Evolutionary conservation across 2,113 vertebrate species (phyloP).

Genomic region (Drymodes brunneopygia): DNA sequence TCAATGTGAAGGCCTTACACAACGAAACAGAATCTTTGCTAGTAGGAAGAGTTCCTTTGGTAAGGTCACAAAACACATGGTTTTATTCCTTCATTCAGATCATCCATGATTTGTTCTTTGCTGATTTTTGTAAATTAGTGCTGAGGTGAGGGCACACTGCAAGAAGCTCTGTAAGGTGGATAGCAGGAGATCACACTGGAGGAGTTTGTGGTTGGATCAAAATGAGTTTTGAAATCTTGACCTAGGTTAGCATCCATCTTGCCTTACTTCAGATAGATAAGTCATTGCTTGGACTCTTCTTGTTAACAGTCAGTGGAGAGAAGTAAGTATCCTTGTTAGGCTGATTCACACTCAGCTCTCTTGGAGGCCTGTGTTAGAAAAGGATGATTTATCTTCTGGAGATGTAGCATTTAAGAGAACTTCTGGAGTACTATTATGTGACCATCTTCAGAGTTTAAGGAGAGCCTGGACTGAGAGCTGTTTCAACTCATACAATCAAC

Average conservation of each 20-base stretch:
- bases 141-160: not conserved
- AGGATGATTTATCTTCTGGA: not conserved
- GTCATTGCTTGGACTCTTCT: not conserved
- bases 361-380: not conserved
- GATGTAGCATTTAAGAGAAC: not conserved
- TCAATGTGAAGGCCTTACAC: conserved; percentile 93
- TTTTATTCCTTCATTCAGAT: not conserved
- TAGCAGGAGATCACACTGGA: not conserved
- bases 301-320: not conserved
- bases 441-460: not conserved
- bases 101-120: not conserved
- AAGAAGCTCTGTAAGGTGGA: not conserved
- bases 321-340: not conserved
- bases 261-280: not conserved
- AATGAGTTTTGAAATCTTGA: not conserved
- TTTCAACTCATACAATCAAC: not conserved
- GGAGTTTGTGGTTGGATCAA: not conserved
- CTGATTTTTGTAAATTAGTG: not conserved
- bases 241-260: not conserved
- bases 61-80: conserved; percentile 63
- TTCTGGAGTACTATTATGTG: not conserved
- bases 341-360: not conserved
- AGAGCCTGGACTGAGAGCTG: not conserved
- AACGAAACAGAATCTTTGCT: conserved; percentile 95
- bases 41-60: conserved; percentile 89